phyloP scores from a whole-genome alignment of 2,888 invertebrate species.

The Melipona beecheii region DNA sequence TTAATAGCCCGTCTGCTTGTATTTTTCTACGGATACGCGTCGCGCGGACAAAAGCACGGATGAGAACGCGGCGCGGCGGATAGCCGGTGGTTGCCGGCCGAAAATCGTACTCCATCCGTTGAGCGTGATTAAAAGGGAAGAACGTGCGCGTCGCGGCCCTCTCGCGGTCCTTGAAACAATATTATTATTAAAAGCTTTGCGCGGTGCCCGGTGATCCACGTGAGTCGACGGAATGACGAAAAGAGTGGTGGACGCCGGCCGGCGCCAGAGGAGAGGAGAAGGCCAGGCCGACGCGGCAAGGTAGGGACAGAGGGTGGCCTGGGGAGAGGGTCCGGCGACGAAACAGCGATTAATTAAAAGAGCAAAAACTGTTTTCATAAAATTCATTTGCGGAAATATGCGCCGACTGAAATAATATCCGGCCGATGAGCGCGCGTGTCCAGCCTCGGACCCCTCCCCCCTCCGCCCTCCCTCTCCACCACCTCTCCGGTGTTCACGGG shows the following conservation, averaged over 20 bases:
- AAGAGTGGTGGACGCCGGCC: conserved; percentile 49
- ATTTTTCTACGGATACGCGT: conserved; percentile 31
- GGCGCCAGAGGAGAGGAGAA: neutral
- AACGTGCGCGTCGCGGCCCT: conserved; percentile 52
- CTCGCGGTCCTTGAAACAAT: conserved; percentile 69
- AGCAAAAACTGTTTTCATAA: conserved; percentile 84
- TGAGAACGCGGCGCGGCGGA: conserved; percentile 5
- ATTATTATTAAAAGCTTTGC: conserved; percentile 72
- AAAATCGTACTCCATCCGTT: conserved; percentile 54
- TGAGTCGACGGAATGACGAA: conserved; percentile 62
- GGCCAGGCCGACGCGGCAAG: neutral
- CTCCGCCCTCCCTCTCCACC: no score
- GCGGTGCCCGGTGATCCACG: conserved; percentile 52
- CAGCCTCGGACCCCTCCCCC: conserved; percentile 20
- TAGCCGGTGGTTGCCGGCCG: neutral
- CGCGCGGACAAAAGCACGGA: neutral
- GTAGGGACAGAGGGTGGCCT: neutral
- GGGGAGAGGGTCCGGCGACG: conserved; percentile 56
- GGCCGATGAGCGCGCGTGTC: conserved; percentile 78
- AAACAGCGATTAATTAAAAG: conserved; percentile 83
- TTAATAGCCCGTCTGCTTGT: neutral
- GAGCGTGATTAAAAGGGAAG: conserved; percentile 54
- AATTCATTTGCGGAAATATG: conserved; percentile 84
- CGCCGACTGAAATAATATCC: conserved; percentile 84
- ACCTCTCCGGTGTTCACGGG: conserved; percentile 30